Conservation (phyloP, 2,797 vertebrate species). For the Masticophis lateralis region DNA sequence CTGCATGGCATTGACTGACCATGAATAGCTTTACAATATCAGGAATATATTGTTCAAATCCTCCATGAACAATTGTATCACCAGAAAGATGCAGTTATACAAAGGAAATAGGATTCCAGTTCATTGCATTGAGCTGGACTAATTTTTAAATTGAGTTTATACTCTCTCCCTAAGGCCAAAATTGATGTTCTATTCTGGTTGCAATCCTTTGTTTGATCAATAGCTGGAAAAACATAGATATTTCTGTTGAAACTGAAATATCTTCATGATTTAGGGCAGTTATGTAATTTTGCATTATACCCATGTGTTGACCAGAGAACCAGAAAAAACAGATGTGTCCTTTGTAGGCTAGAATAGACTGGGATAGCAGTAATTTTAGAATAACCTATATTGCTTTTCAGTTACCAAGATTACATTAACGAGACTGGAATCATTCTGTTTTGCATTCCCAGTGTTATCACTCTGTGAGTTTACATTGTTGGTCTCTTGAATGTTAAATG, state of each 20-base stretch:
- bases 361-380: neutral
- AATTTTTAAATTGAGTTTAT: conserved; percentile 14
- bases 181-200: neutral
- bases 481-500: neutral
- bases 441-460: neutral
- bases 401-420: neutral
- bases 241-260: neutral
- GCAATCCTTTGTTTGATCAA: neutral
- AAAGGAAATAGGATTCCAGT: conserved; percentile 7
- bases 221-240: neutral
- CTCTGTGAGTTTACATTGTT: neutral
- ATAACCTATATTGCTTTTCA: neutral
- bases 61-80: neutral
- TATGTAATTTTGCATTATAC: neutral
- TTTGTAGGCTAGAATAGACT: neutral
- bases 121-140: neutral
- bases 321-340: neutral
- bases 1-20: neutral
- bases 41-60: conserved; percentile 2
- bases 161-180: neutral
- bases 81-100: neutral
- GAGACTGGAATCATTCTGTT: neutral
- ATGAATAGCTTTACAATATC: neutral
- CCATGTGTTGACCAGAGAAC: neutral
- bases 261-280: neutral